These are phyloP conservation scores for Conus betulinus DNA, from an alignment of 1,140 invertebrate species.

Conservation along the genomic window DNA sequence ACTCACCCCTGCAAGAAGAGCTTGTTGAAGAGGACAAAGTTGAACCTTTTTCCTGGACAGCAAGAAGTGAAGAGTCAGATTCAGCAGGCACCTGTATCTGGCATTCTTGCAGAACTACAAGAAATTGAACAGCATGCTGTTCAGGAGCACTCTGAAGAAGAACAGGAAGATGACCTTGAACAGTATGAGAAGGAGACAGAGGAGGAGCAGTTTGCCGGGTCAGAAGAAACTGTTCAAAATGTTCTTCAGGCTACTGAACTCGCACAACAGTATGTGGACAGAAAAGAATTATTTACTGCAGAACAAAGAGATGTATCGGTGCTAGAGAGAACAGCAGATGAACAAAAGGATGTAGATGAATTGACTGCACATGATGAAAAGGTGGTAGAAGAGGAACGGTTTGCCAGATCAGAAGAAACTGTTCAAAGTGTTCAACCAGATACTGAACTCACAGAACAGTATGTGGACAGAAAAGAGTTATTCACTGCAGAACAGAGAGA, in stretches of 20 bases:
- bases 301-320: neutral
- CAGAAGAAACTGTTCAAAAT: slow-evolving; percentile 22
- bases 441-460: too few species aligned
- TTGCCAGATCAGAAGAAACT: too few species aligned
- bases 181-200: slow-evolving; percentile 49
- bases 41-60: neutral
- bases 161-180: slow-evolving; percentile 45
- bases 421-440: too few species aligned
- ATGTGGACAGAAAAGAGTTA: slow-evolving; percentile 54
- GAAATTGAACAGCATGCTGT: slow-evolving; percentile 27
- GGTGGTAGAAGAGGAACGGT: too few species aligned
- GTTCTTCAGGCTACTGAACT: neutral
- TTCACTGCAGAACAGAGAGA: slow-evolving; percentile 46
- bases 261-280: slow-evolving; percentile 9
- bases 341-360: slow-evolving; percentile 33
- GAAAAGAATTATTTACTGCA: neutral
- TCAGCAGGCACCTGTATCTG: slow-evolving; percentile 7
- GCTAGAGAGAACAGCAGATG: neutral
- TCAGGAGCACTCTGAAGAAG: slow-evolving; percentile 36
- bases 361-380: neutral
- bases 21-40: slow-evolving; percentile 30
- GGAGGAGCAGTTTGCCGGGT: slow-evolving; percentile 35
- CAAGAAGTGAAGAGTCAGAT: slow-evolving; percentile 14
- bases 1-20: slow-evolving; percentile 9
- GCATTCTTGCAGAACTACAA: slow-evolving; percentile 41